phyloP scores from a whole-genome alignment of 1,140 invertebrate genomes.

The Wiebesia pumilae region DNA sequence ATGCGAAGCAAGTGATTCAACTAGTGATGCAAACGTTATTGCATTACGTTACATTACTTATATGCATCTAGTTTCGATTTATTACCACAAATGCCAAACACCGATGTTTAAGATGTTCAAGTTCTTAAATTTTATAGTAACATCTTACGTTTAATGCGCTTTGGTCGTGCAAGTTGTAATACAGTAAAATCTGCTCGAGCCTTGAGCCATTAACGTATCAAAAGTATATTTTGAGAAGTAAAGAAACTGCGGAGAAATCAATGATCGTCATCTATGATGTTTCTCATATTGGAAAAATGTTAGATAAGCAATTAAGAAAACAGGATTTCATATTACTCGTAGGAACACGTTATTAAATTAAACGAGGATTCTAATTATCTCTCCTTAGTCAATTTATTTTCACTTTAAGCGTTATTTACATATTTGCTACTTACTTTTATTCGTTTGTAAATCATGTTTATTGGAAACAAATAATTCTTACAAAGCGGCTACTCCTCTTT shows the following conservation, averaged over 20 bases:
- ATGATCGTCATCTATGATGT: not conserved
- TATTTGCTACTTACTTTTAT: not conserved
- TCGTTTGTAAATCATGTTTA: not conserved
- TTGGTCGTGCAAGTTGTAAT: not conserved
- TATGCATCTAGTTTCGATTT: not conserved
- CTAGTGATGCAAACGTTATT: not conserved
- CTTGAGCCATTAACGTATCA: not conserved
- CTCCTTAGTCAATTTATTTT: not conserved
- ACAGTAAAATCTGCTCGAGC: not conserved
- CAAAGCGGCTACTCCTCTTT: not conserved
- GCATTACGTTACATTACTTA: not conserved
- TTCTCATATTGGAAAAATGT: not conserved
- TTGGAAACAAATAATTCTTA: not conserved
- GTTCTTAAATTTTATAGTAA: not conserved
- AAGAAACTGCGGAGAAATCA: not conserved
- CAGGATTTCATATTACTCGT: not conserved
- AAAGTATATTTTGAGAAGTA: too few species aligned
- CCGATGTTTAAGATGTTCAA: not conserved
- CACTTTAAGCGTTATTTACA: not conserved
- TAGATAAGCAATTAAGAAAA: not conserved
- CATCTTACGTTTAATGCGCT: not conserved
- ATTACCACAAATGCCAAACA: not conserved
- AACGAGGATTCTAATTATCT: not conserved
- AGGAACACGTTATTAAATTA: not conserved
- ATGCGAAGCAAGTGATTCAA: not conserved